Evolutionary conservation across 2,113 vertebrate species (phyloP), one percentile per base, ranked within the genome.

Genomic region (Odocoileus hemionus): DNA sequence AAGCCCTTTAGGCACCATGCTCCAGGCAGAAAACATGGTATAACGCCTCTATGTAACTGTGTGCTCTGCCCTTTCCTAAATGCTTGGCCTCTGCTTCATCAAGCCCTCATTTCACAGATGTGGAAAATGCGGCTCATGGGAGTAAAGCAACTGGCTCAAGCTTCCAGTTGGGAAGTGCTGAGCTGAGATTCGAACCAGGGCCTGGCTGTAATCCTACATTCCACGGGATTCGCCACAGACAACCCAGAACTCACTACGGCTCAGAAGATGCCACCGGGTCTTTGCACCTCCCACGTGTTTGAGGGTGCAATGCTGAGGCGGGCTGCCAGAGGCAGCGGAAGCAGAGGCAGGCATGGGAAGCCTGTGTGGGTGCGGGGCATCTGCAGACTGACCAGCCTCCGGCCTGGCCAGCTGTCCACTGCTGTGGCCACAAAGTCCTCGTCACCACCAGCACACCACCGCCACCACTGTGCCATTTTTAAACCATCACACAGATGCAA

Each of bases 201-300:
- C 80, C 94, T 84, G 54, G 64, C 76, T 76, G n/a, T 82, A 93
- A 91, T 80, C 47, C 83, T 33, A 47, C 83, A 89, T 78, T 86
- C 54, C 36, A 11, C 0, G 10, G 88, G 67, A 86, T 64, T 33
- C 13, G 17, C 30, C 50, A 57, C 58, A 54, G 94, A 92, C 26
- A 79, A 80, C 43, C 85, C 60, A 36, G 88, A 97, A 60, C 47
- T 93, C 54, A 85, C 85, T 2, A 15, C 15, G 28, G 67, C 85
- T 85, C 21, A 3, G 47, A 39, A 88, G 96, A 94, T 26, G 86
- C 86, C 25, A 4, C 2, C 0, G 15, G 74, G 47, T 94, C 95
- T 97, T 95, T 91, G 60, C 78, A 89, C 97, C 50, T 86, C 94
- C 95, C 67, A 92, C 91, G 5, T 39, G 15, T 50, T 55, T 45